Conservation (phyloP, 1,140 invertebrate species). For the Conus betulinus region DNA sequence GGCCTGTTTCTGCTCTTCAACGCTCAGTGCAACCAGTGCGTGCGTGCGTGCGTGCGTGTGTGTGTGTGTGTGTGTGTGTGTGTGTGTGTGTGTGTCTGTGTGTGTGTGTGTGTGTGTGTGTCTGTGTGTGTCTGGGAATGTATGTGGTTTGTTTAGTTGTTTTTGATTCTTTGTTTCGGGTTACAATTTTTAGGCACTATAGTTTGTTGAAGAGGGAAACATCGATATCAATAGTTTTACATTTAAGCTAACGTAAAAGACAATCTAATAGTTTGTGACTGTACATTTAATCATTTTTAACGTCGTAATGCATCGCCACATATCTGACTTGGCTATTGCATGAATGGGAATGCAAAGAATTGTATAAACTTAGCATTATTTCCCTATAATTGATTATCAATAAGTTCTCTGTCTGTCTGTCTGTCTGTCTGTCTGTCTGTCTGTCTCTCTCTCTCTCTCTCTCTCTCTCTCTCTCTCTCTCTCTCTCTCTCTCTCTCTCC, state of each 20-base stretch:
- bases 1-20: too few relatives aligned
- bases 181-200: not conserved
- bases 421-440: not conserved
- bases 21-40: not conserved
- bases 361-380: not conserved
- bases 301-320: too few relatives aligned
- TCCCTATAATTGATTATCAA: too few relatives aligned
- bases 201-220: too few relatives aligned
- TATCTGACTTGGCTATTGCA: too few relatives aligned
- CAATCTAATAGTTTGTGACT: too few relatives aligned
- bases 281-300: too few relatives aligned
- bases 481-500: too few relatives aligned
- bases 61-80: conserved; percentile 4
- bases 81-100: not conserved
- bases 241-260: not conserved
- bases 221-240: not conserved
- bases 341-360: too few relatives aligned
- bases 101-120: not conserved
- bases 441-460: not conserved
- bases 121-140: not conserved
- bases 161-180: not conserved
- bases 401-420: not conserved
- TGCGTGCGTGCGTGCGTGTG: not conserved
- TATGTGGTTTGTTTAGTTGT: not conserved
- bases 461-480: too few relatives aligned